phyloP scores from a whole-genome alignment of 2,113 vertebrate species.

The Hyperopisus bebe region DNA sequence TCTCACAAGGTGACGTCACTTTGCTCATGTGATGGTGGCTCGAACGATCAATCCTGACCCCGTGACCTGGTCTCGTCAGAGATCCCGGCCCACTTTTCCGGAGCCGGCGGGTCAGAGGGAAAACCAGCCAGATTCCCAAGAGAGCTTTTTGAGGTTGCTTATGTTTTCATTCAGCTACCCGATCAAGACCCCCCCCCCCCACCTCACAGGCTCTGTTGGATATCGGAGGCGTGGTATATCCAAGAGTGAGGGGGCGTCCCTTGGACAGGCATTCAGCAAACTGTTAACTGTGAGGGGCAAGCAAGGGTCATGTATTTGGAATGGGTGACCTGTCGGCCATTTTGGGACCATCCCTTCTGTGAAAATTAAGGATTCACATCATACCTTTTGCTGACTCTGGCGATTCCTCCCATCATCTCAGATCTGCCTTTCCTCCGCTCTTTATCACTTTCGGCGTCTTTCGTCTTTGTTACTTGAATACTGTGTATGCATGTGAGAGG shows the following conservation, averaged over 20 bases:
- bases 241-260: not conserved
- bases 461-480: conserved; percentile 55
- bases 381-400: conserved; percentile 48
- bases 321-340: not conserved
- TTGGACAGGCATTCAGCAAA: not conserved
- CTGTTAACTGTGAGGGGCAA: not conserved
- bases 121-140: conserved; percentile 44
- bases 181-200: not conserved
- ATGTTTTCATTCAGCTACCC: conserved; percentile 32
- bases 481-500: conserved; percentile 56
- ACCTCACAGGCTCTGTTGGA: not conserved
- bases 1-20: conserved; percentile 56
- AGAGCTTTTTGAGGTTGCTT: conserved; percentile 36
- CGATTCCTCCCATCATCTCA: conserved; percentile 18
- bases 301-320: not conserved
- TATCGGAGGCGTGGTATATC: not conserved
- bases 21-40: conserved; percentile 54
- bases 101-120: conserved; percentile 50
- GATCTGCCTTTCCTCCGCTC: conserved; percentile 18
- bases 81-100: conserved; percentile 26
- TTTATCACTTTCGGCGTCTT: not conserved
- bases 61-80: conserved; percentile 29
- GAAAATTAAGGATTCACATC: conserved; percentile 27
- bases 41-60: conserved; percentile 43
- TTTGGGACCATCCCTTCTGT: not conserved